These are phyloP conservation scores for Drosophila nasuta DNA, from an alignment of 1,140 invertebrate genomes.

Conservation along the genomic window DNA sequence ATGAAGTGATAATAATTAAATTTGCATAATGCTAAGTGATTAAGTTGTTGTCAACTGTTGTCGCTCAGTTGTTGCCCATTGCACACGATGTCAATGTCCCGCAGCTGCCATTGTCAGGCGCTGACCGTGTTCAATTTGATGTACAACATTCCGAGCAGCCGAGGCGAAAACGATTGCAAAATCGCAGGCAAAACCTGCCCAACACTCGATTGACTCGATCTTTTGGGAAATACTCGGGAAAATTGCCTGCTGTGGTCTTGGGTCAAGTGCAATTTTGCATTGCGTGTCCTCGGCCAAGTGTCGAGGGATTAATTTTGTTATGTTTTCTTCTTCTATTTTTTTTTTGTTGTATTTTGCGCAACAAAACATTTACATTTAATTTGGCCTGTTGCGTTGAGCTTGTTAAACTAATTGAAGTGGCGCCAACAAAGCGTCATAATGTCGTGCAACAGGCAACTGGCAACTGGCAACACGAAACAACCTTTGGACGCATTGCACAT, in stretches of 20 bases:
- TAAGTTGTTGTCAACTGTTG: conserved; percentile 74
- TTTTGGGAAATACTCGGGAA: conserved; percentile 26
- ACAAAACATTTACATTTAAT: conserved; percentile 69
- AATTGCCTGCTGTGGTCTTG: not conserved
- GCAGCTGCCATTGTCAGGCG: conserved; percentile 51
- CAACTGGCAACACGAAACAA: conserved; percentile 17
- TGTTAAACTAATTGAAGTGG: conserved; percentile 78
- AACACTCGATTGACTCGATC: conserved; percentile 38
- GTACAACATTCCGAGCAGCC: conserved; percentile 8
- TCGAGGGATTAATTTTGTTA: conserved; percentile 73
- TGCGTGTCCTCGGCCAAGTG: conserved; percentile 42
- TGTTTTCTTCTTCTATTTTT: conserved; percentile 53
- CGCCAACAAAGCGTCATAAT: conserved; percentile 50
- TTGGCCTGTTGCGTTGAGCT: conserved; percentile 54
- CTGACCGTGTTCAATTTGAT: conserved; percentile 33
- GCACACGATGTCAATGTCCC: conserved; percentile 33
- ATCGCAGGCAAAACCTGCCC: conserved; percentile 47
- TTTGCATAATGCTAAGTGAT: conserved; percentile 81
- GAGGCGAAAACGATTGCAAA: conserved; percentile 53
- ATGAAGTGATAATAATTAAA: conserved; percentile 82
- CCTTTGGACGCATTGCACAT: conserved; percentile 6
- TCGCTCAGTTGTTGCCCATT: conserved; percentile 12
- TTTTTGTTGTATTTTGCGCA: not conserved
- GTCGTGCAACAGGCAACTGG: conserved; percentile 68
- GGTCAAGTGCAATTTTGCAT: conserved; percentile 42